A percentile compares a stretch with the other conserved stretches of the same genome.
Evolutionary conservation across 2,888 invertebrate species (phyloP).

Genomic region (Rhorus exstirpatorius): DNA sequence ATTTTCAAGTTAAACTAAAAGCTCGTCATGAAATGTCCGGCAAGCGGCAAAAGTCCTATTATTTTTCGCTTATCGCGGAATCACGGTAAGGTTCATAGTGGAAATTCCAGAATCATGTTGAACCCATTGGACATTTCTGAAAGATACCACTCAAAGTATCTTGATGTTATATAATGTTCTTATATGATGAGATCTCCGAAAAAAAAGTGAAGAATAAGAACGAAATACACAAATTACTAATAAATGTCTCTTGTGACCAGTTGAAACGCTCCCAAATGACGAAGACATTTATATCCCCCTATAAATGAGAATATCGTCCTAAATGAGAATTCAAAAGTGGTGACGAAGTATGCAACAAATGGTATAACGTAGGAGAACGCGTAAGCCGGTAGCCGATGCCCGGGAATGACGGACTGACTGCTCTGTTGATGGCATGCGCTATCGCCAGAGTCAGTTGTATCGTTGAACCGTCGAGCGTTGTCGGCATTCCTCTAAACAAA

Average conservation of each 20-base stretch:
- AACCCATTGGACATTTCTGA: too few relatives aligned
- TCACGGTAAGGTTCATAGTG: too few relatives aligned
- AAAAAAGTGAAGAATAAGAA: background rate
- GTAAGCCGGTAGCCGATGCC: constrained; percentile 65
- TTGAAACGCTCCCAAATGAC: background rate
- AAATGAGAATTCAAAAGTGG: constrained; percentile 19
- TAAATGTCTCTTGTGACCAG: background rate
- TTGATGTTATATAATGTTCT: background rate
- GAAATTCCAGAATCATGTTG: too few relatives aligned
- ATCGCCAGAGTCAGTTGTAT: constrained; percentile 77
- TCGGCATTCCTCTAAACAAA: constrained; percentile 82
- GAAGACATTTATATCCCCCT: too few relatives aligned
- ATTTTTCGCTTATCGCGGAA: too few relatives aligned
- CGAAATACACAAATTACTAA: background rate
- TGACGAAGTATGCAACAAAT: constrained; percentile 40
- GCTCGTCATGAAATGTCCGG: too few relatives aligned
- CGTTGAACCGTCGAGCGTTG: constrained; percentile 77
- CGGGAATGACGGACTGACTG: constrained; percentile 71
- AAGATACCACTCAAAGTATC: background rate
- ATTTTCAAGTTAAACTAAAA: too few relatives aligned
- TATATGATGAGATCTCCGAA: too few relatives aligned
- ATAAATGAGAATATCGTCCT: too few relatives aligned
- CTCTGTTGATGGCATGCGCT: constrained; percentile 72
- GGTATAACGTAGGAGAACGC: constrained; percentile 49
- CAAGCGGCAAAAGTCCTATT: too few relatives aligned